phyloP scores from a whole-genome alignment of 2,797 vertebrate genomes.

The Thaleichthys pacificus region DNA sequence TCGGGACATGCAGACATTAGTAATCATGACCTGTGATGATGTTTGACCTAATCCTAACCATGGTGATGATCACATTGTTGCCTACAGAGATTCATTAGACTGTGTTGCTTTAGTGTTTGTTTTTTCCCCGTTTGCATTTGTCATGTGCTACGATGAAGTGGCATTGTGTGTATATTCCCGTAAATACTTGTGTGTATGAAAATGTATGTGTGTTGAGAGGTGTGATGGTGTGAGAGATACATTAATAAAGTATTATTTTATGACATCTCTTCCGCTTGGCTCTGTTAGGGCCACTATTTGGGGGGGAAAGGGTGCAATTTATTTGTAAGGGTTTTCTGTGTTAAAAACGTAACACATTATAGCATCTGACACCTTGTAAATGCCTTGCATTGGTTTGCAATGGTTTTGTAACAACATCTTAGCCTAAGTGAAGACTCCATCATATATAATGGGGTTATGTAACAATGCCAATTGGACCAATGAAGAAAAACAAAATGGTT shows the following conservation, averaged over 20 bases:
- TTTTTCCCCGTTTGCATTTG: slow-evolving; percentile 22
- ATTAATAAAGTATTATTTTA: slow-evolving; percentile 57
- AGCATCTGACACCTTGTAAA: too few species aligned
- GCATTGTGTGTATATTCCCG: slow-evolving; percentile 8
- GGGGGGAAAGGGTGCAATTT: slow-evolving; percentile 12
- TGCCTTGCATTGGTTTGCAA: too few species aligned
- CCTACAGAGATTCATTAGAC: slow-evolving; percentile 37
- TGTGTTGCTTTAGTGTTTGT: slow-evolving; percentile 15
- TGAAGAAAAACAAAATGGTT: too few species aligned
- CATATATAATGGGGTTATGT: too few species aligned
- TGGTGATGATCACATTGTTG: slow-evolving; percentile 22
- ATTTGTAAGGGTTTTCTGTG: slow-evolving; percentile 16
- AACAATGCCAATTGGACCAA: too few species aligned
- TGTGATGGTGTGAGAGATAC: slow-evolving; percentile 20
- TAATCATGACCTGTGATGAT: slow-evolving; percentile 17
- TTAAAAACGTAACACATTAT: too few species aligned
- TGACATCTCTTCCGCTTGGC: slow-evolving; percentile 11
- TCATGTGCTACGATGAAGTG: slow-evolving; percentile 6
- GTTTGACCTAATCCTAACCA: slow-evolving; percentile 10
- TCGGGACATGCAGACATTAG: slow-evolving; percentile 16
- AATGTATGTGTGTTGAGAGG: slow-evolving; percentile 29
- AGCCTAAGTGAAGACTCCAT: too few species aligned
- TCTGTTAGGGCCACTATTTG: slow-evolving; percentile 12
- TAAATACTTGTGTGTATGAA: slow-evolving; percentile 31
- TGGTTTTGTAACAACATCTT: too few species aligned